phyloP scores from a whole-genome alignment of 1,140 invertebrate genomes.

The Pentalonia nigronervosa region DNA sequence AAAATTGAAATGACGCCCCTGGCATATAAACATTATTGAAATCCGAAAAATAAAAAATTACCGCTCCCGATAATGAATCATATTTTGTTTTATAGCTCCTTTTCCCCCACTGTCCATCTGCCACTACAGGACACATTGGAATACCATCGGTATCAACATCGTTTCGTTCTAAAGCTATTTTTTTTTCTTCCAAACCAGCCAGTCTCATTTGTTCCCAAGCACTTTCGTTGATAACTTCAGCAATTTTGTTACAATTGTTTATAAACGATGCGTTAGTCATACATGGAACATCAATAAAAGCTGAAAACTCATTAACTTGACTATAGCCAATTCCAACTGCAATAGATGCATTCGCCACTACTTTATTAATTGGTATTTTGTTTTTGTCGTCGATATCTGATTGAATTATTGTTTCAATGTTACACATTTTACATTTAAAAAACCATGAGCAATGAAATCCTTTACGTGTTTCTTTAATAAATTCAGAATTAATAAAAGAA shows the following conservation, averaged over 20 bases:
- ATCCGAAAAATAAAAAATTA: too few relatives aligned
- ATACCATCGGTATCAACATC: constrained; percentile 60
- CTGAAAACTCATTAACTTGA: neutral
- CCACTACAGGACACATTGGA: constrained; percentile 62
- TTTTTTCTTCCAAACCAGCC: constrained; percentile 60
- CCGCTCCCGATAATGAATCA: constrained; percentile 61
- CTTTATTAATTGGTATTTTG: neutral
- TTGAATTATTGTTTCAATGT: neutral
- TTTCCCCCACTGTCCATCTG: constrained; percentile 62
- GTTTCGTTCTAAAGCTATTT: constrained; percentile 59
- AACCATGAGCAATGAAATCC: neutral
- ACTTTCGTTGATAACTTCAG: constrained; percentile 56
- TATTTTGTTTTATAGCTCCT: constrained; percentile 62
- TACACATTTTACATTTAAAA: neutral
- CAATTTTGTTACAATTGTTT: constrained; percentile 23
- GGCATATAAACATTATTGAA: too few relatives aligned
- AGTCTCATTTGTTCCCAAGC: constrained; percentile 57
- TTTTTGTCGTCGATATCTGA: neutral
- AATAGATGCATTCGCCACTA: neutral
- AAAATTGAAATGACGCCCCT: too few relatives aligned
- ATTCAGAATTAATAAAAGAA: neutral
- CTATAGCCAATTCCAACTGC: constrained; percentile 43
- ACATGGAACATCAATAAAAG: constrained; percentile 16
- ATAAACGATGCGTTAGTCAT: constrained; percentile 21
- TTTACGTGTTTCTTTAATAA: constrained; percentile 4